Evolutionary conservation across 2,888 invertebrate genomes (phyloP).

Genomic region (Zaprionus bogoriensis): DNA sequence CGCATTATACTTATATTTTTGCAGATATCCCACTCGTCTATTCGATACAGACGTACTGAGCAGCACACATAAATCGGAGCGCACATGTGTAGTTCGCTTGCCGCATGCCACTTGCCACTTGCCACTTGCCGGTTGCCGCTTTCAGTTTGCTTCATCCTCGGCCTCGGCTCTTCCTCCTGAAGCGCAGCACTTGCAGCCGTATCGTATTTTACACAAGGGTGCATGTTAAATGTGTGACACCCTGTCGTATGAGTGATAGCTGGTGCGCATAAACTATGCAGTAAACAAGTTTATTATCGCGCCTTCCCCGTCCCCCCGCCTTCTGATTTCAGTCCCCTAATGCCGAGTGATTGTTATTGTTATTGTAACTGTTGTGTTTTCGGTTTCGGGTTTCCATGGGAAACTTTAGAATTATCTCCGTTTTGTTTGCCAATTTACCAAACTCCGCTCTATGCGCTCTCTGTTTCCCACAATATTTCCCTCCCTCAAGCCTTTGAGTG

Average conservation of each 20-base stretch:
- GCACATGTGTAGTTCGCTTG: slow-evolving; percentile 1
- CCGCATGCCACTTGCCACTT: too few relatives aligned
- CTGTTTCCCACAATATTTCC: background rate
- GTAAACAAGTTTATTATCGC: slow-evolving; percentile 80
- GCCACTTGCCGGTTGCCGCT: too few relatives aligned
- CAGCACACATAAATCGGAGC: slow-evolving; percentile 1
- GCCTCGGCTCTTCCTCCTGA: background rate
- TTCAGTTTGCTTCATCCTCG: background rate
- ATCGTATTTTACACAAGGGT: slow-evolving; percentile 71
- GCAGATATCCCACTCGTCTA: slow-evolving; percentile 51
- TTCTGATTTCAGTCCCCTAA: slow-evolving; percentile 21
- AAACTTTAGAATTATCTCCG: slow-evolving; percentile 35
- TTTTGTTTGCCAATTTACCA: slow-evolving; percentile 20
- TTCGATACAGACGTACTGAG: slow-evolving; percentile 50
- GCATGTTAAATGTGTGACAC: slow-evolving; percentile 68
- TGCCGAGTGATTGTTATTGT: slow-evolving; percentile 14
- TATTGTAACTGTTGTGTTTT: background rate
- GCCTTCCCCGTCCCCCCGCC: background rate
- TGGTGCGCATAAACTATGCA: slow-evolving; percentile 74
- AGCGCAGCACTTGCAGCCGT: slow-evolving; percentile 46
- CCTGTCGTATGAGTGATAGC: slow-evolving; percentile 76
- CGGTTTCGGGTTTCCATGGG: slow-evolving; percentile 4
- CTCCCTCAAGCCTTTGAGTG: too few relatives aligned
- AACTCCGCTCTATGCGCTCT: background rate
- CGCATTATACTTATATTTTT: slow-evolving; percentile 78